These are phyloP conservation scores for Lithobates pipiens DNA, from an alignment of 2,797 vertebrate genomes.

Conservation along the genomic window DNA sequence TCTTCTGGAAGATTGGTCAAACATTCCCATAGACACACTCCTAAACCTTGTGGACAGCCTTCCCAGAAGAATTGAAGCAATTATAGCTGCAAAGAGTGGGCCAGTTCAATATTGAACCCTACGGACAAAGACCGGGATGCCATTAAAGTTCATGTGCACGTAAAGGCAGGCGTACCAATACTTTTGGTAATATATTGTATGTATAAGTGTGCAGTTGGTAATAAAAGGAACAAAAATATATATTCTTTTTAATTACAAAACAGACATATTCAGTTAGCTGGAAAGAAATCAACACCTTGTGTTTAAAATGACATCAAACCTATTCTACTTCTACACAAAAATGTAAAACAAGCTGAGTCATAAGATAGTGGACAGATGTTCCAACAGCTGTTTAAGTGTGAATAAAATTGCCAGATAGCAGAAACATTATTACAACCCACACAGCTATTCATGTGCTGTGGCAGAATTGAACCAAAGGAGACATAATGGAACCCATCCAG, in stretches of 20 bases:
- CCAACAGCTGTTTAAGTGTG: slow-evolving; percentile 55
- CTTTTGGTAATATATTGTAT: no score
- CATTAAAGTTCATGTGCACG: no score
- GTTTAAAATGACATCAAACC: slow-evolving; percentile 42
- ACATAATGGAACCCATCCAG: slow-evolving; percentile 55
- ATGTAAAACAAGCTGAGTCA: slow-evolving; percentile 57
- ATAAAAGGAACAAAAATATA: background rate
- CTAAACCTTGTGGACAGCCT: no score
- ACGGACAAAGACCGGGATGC: no score
- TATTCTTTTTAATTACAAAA: background rate
- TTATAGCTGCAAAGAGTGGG: no score
- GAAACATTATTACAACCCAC: slow-evolving; percentile 54
- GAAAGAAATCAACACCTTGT: slow-evolving; percentile 20
- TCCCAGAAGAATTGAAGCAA: no score
- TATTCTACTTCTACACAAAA: slow-evolving; percentile 38
- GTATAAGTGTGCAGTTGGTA: background rate
- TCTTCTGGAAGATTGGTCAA: no score
- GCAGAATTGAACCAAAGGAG: slow-evolving; percentile 54
- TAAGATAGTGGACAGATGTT: slow-evolving; percentile 58
- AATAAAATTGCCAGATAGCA: slow-evolving; percentile 52
- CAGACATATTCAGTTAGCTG: slow-evolving; percentile 26
- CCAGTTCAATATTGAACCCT: no score
- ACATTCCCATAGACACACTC: no score
- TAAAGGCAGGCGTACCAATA: no score
- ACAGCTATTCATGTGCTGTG: slow-evolving; percentile 51